Base-by-base conservation (phyloP, 2,888 invertebrate genomes). In the Auanema freiburgensis region DNA sequence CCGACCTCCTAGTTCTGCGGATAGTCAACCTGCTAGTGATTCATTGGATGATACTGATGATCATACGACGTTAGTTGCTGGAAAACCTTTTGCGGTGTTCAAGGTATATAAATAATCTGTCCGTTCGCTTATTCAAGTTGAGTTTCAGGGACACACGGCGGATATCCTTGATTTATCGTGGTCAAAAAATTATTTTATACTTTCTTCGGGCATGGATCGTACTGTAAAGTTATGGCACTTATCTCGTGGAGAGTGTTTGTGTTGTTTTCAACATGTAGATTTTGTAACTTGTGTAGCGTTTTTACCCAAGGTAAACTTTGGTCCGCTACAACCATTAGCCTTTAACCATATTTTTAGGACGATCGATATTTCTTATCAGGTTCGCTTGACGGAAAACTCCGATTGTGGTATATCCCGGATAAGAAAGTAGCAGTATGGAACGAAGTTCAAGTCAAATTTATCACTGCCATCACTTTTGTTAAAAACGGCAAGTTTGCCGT, bases 351-450 rank as follows among this genome's bases (percentile, higher is more conserved):
- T 56, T 55, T 76, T 79, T 74, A 88, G 87, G 88, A 88, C 84
- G 88, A 88, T 79, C 84, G 88, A n/a, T 89, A 96, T 85, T 98
- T 98, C 86, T 87, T 98, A 42, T 96, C 95, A 65, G 98, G 98
- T 16, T 95, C 95, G 21, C 86, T 99, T 53, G 98, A 98, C 85
- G 97, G 98, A 1, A 98, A 97, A 86, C 87, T 99, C 56, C 88
- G 98, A n/a, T 87, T 99, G 8, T 99, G 98, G 98, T 95, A 97
- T 85, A 98, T 98, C 83, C 96, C 97, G 0, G 97, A 99, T 84
- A 98, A 98, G 85, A 69, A 71, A 56, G 77, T 77, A 1, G 77
- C 76, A 0, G 71, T 76, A 1, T 77, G 77, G 77, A 76, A 77
- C 59, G 77, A 74, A 58, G 70, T 71, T 5, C 62, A 63, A 55